phyloP scores from a whole-genome alignment of 2,113 vertebrate species.

The Poeciliopsis prolifica region DNA sequence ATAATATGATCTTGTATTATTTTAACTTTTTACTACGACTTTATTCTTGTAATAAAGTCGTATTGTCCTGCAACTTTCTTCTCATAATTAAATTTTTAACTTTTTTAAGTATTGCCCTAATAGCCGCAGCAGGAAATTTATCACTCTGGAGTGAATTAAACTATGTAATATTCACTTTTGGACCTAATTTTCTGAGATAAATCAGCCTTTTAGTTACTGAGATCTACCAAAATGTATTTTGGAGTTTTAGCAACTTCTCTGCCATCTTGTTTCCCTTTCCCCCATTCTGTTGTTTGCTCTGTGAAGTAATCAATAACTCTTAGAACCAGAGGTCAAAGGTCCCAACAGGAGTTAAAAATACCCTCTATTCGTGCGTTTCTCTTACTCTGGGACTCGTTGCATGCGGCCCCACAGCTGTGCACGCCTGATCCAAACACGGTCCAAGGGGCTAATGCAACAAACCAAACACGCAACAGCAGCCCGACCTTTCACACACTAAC shows the following conservation, averaged over 20 bases:
- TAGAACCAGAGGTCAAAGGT: conserved; percentile 1
- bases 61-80: too few relatives aligned
- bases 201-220: too few relatives aligned
- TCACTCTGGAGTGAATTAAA: not conserved
- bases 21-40: too few relatives aligned
- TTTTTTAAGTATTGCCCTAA: too few relatives aligned
- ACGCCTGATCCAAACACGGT: conserved; percentile 22
- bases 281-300: not conserved
- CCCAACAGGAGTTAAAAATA: conserved; percentile 21
- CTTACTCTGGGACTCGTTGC: not conserved
- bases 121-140: not conserved
- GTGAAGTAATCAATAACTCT: conserved; percentile 8
- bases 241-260: not conserved
- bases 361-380: conserved; percentile 4
- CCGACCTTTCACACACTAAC: conserved; percentile 78
- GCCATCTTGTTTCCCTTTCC: not conserved
- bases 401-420: conserved; percentile 20
- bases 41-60: too few relatives aligned
- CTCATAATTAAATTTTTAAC: too few relatives aligned
- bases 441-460: conserved; percentile 47
- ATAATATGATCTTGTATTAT: too few relatives aligned
- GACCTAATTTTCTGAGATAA: too few relatives aligned
- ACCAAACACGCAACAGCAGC: conserved; percentile 48
- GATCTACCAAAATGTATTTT: not conserved
- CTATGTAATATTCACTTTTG: not conserved